phyloP scores from a whole-genome alignment of 2,797 vertebrate species.

The Myiotriccus ornatus region DNA sequence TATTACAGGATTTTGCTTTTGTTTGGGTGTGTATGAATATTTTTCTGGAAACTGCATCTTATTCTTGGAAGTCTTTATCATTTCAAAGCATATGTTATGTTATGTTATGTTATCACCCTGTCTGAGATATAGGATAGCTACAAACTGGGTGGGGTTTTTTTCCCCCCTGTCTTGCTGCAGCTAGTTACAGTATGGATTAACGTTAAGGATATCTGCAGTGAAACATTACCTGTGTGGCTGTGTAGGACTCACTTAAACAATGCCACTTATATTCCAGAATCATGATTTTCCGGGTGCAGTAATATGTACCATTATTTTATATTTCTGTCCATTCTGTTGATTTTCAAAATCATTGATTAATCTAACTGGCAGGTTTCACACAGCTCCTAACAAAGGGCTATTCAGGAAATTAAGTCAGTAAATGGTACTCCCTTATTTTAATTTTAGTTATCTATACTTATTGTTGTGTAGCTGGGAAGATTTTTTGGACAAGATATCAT shows the following conservation, averaged over 20 bases:
- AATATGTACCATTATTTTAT: neutral
- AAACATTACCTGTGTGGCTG: neutral
- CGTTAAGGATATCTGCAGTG: constrained; percentile 50
- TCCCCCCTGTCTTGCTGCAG: neutral
- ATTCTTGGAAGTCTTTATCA: constrained; percentile 71
- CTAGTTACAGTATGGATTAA: constrained; percentile 45
- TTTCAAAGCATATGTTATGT: constrained; percentile 65
- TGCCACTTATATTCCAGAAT: neutral
- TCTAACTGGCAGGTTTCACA: neutral
- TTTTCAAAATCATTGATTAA: constrained; percentile 2
- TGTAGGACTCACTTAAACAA: neutral
- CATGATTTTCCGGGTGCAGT: neutral
- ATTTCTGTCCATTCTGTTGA: neutral
- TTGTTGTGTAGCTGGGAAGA: neutral
- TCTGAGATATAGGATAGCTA: constrained; percentile 55
- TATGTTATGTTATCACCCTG: constrained; percentile 42
- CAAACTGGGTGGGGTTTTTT: constrained; percentile 16
- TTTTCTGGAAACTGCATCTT: constrained; percentile 64
- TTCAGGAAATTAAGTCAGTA: neutral
- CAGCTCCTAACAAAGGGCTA: constrained; percentile 5
- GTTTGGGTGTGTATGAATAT: constrained; percentile 64
- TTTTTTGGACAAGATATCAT: neutral
- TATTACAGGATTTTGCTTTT: constrained; percentile 61
- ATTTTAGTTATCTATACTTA: neutral
- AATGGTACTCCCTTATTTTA: constrained; percentile 3